phyloP scores from a whole-genome alignment of 1,140 invertebrate species.

The Bombus superbus region DNA sequence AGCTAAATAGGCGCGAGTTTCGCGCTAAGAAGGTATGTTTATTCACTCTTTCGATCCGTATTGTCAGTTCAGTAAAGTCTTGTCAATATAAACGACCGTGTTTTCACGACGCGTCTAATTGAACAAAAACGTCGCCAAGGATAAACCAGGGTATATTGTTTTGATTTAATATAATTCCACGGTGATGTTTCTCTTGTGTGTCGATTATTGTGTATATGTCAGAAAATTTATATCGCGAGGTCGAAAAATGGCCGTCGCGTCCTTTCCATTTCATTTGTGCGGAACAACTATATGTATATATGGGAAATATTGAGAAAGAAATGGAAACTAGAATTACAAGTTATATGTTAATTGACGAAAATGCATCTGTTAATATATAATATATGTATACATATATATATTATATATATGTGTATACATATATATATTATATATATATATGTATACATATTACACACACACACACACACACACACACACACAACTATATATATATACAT shows the following conservation, averaged over 20 bases:
- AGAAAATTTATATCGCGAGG: neutral
- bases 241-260: conserved; percentile 54
- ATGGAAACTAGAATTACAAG: neutral
- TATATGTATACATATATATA: neutral
- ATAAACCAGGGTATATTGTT: neutral
- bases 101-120: neutral
- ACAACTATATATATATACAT: no score
- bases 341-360: neutral
- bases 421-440: neutral
- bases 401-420: neutral
- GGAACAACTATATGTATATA: neutral
- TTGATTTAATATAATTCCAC: neutral
- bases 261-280: conserved; percentile 10
- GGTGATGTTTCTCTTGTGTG: neutral
- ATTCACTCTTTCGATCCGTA: neutral
- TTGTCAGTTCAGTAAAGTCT: no score
- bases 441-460: no score
- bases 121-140: neutral
- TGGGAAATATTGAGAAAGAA: neutral
- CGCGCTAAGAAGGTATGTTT: conserved; percentile 53
- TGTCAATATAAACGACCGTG: neutral
- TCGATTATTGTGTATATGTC: neutral
- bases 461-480: no score
- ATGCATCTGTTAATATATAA: neutral
- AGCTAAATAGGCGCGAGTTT: conserved; percentile 32